Evolutionary conservation across 2,888 invertebrate genomes (phyloP).

Genomic region (Cerceris rybyensis): DNA sequence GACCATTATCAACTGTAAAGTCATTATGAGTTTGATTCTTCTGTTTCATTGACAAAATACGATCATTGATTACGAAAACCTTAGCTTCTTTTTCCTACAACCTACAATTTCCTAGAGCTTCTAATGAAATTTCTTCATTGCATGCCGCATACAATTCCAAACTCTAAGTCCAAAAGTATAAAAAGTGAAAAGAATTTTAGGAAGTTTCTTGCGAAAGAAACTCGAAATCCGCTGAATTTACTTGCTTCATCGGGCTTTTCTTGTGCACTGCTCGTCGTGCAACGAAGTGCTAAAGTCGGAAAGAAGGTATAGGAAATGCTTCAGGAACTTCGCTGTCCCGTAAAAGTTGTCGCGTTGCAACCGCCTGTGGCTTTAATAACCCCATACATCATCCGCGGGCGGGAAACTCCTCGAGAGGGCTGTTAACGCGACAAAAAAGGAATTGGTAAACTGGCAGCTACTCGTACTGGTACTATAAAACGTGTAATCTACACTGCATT

Average conservation of each 20-base stretch:
- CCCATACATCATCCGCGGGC: slow-evolving; percentile 46
- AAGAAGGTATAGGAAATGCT: slow-evolving; percentile 19
- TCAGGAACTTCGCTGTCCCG: slow-evolving; percentile 34
- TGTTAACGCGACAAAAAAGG: slow-evolving; percentile 31
- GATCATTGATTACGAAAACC: no score
- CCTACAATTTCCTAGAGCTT: no score
- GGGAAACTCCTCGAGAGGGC: slow-evolving; percentile 22
- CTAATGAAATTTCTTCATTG: no score
- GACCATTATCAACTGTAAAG: no score
- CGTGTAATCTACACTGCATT: not conserved
- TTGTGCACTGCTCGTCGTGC: not conserved
- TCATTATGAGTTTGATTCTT: no score
- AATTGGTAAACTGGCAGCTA: not conserved
- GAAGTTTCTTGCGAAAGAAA: slow-evolving; percentile 6
- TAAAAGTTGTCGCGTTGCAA: slow-evolving; percentile 32
- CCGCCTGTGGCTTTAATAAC: slow-evolving; percentile 43
- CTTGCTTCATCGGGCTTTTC: slow-evolving; percentile 3
- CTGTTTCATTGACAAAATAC: no score
- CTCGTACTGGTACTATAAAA: not conserved
- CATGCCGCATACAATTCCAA: no score
- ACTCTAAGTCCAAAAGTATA: not conserved
- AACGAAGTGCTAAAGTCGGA: slow-evolving; percentile 9
- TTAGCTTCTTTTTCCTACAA: no score
- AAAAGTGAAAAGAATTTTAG: not conserved
- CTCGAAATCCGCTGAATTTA: not conserved